phyloP scores from a whole-genome alignment of 2,888 invertebrate species.

The Macrosoma leucophasiata region DNA sequence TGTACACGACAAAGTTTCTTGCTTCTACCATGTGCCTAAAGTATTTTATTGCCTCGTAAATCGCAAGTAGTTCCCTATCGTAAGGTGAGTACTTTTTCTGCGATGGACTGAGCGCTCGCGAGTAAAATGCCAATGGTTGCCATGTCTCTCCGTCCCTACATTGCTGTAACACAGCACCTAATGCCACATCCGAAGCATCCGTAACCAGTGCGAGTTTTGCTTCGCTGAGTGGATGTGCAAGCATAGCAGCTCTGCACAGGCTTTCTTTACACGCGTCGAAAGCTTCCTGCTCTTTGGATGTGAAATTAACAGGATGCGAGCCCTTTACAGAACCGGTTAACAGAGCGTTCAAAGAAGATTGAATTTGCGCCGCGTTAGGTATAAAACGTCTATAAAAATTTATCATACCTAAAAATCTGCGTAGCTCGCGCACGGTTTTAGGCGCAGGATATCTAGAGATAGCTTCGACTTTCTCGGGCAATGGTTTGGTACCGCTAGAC shows the following conservation, averaged over 20 bases:
- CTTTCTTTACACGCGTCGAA: constrained; percentile 30
- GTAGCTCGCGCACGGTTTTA: constrained; percentile 28
- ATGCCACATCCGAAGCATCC: too few relatives aligned
- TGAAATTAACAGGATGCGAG: constrained; percentile 28
- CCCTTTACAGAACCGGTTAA: constrained; percentile 29
- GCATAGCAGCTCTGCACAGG: too few relatives aligned
- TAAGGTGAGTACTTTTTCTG: constrained; percentile 34
- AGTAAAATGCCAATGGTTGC: constrained; percentile 38
- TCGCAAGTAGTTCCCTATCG: constrained; percentile 37
- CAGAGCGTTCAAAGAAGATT: constrained; percentile 33
- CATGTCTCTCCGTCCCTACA: too few relatives aligned
- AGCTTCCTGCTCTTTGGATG: constrained; percentile 19
- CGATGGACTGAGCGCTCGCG: constrained; percentile 29
- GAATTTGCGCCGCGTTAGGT: constrained; percentile 22
- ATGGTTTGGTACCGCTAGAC: constrained; percentile 6
- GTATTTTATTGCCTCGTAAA: constrained; percentile 33
- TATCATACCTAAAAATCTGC: constrained; percentile 19
- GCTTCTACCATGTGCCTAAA: constrained; percentile 38
- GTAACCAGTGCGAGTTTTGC: too few relatives aligned
- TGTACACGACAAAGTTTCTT: too few relatives aligned
- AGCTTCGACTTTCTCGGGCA: constrained; percentile 6
- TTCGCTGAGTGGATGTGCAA: too few relatives aligned
- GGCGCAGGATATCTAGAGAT: constrained; percentile 18
- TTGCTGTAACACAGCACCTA: too few relatives aligned
- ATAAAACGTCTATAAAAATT: constrained; percentile 20